phyloP scores from a whole-genome alignment of 2,888 invertebrate genomes.

The Chirona hameri region DNA sequence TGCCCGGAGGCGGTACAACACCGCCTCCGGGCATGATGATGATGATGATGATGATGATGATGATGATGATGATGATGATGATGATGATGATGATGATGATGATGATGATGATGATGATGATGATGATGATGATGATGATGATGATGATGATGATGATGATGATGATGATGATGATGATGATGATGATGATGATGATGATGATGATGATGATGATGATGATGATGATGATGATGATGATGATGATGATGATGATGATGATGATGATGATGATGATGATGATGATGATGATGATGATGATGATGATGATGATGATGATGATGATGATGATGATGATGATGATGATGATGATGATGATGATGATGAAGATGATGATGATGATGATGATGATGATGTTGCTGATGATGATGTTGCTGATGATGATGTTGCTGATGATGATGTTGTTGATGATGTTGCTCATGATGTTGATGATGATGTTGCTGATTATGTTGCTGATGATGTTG shows the following conservation, averaged over 20 bases:
- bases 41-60: conserved; percentile 22
- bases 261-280: conserved; percentile 12
- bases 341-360: no score
- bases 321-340: no score
- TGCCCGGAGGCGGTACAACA: no score
- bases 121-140: conserved; percentile 22
- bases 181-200: conserved; percentile 22
- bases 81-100: conserved; percentile 22
- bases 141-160: conserved; percentile 22
- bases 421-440: no score
- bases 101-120: conserved; percentile 22
- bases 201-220: conserved; percentile 22
- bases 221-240: conserved; percentile 22
- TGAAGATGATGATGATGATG: no score
- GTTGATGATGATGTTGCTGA: no score
- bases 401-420: no score
- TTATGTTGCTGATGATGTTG: no score
- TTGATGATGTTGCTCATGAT: no score
- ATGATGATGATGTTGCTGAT: no score
- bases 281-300: not conserved
- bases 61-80: conserved; percentile 22
- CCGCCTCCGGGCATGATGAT: no score
- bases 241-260: conserved; percentile 22
- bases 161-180: conserved; percentile 22
- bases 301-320: not conserved